Conservation (phyloP, 2,113 vertebrate species). For the Gallinago undulata region DNA sequence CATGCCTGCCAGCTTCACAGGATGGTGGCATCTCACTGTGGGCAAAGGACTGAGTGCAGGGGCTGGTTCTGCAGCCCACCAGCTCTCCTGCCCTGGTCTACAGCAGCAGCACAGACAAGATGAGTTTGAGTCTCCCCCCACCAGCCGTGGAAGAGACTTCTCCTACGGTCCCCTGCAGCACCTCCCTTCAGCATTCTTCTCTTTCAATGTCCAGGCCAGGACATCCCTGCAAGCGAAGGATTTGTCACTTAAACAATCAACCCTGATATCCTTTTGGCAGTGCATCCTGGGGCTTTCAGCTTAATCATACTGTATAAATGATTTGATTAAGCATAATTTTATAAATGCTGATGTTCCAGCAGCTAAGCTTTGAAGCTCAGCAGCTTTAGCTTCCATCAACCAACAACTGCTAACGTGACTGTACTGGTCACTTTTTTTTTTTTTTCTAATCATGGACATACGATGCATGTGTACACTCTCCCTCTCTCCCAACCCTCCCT, state of each 20-base stretch:
- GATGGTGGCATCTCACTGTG: not conserved
- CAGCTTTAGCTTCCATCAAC: not conserved
- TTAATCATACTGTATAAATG: not conserved
- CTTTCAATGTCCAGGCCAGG: not conserved
- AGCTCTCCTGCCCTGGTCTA: not conserved
- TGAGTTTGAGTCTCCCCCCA: not conserved
- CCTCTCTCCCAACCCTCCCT: not conserved
- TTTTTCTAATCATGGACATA: rapidly evolving
- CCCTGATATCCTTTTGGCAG: not conserved
- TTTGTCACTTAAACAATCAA: not conserved
- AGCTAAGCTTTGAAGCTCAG: not conserved
- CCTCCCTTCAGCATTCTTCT: not conserved
- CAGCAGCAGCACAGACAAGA: not conserved
- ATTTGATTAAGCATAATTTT: not conserved
- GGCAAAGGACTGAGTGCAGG: rapidly evolving
- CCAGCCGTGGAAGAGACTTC: not conserved
- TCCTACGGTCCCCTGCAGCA: not conserved
- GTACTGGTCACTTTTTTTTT: rapidly evolving
- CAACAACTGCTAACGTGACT: not conserved
- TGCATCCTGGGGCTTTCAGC: not conserved
- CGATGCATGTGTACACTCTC: rapidly evolving
- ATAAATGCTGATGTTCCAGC: not conserved
- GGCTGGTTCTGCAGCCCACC: not conserved
- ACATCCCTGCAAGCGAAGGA: not conserved
- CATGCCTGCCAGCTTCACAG: not conserved